Conservation (phyloP, 2,888 invertebrate genomes). For the Schizotus pectinicornis region DNA sequence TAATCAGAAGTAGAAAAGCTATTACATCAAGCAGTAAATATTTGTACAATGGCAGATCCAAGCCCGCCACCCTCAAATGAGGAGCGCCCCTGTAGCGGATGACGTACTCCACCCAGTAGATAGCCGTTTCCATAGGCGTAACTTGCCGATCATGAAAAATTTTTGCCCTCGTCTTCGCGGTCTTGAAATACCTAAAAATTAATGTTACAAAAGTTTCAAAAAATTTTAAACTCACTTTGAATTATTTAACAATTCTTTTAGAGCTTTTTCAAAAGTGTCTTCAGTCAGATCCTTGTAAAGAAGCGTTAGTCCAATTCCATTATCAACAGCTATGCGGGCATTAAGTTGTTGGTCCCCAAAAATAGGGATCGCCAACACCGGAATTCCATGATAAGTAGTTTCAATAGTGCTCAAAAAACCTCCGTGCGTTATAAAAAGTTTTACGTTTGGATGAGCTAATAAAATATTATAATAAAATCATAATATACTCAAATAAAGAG, state of each 20-base stretch:
- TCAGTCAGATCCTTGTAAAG: conserved; percentile 51
- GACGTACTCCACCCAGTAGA: conserved; percentile 36
- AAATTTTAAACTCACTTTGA: conserved; percentile 39
- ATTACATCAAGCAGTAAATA: conserved; percentile 28
- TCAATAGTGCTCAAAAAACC: conserved; percentile 60
- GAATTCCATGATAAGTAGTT: conserved; percentile 59
- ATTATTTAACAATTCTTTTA: conserved; percentile 46
- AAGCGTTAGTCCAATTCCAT: conserved; percentile 57
- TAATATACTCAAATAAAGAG: background rate
- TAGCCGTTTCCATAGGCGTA: conserved; percentile 30
- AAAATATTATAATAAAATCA: background rate
- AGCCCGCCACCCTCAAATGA: conserved; percentile 26
- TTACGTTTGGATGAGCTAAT: conserved; percentile 57
- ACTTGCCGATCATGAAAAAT: conserved; percentile 14
- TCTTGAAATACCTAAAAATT: conserved; percentile 5
- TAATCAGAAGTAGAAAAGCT: background rate
- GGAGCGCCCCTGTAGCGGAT: conserved; percentile 11
- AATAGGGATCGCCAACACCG: conserved; percentile 62
- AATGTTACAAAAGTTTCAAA: background rate
- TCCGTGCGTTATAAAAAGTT: conserved; percentile 60
- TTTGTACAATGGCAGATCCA: conserved; percentile 32
- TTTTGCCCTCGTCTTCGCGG: conserved; percentile 8
- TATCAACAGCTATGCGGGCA: conserved; percentile 55
- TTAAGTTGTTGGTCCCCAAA: conserved; percentile 63
- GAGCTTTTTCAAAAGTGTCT: conserved; percentile 41